Base-by-base conservation (phyloP, 1,140 invertebrate genomes). In the Sitobion miscanthi region DNA sequence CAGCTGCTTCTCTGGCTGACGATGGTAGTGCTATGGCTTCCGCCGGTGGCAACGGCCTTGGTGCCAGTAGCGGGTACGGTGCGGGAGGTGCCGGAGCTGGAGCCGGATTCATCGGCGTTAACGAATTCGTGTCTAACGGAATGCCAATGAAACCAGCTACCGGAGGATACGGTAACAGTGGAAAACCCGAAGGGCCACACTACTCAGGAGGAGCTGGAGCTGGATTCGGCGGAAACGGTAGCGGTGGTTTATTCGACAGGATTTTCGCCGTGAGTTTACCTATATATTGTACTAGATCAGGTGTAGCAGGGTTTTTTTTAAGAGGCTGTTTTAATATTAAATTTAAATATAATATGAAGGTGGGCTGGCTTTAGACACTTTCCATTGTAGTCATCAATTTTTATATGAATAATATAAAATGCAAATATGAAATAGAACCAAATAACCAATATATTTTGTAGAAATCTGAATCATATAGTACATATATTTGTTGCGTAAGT, bases 241-340 rank as follows among this genome's bases (percentile, higher is more conserved):
- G 20, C 21, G 35, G 83, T 9, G 89, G 93, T 49, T 94, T 94
- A n/a, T 94, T 94, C 85, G 93, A 94, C 47, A 91, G 86, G 17
- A 94, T 94, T 69, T 94, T 94, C 91, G 91, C 90, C 35, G 93
- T 94, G 47, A 94, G 93, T 94, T 42, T 25, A 23, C 23, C n/a
- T 54, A 77, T 77, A n/a, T 6, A 17, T 6, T n/a, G 14, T n/a
- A n/a, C 9, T 17, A 69, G 1, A 6, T 54, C 52, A 54, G 20
- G 52, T 20, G 52, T 54, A 54, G 21, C 20, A 3, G 20, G 20
- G 5, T 5, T 21, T 54, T 21, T 54, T 54, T 21, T 20, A 0
- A 17, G 52, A 52, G 20, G 6, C 20, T 54, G 21, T 54, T 54
- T 54, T 21, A 54, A 54, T 54, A 23, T 54, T 7, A 54, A 23